Conservation (phyloP, 1,140 invertebrate species). For the Trinorchestia longiramus region DNA sequence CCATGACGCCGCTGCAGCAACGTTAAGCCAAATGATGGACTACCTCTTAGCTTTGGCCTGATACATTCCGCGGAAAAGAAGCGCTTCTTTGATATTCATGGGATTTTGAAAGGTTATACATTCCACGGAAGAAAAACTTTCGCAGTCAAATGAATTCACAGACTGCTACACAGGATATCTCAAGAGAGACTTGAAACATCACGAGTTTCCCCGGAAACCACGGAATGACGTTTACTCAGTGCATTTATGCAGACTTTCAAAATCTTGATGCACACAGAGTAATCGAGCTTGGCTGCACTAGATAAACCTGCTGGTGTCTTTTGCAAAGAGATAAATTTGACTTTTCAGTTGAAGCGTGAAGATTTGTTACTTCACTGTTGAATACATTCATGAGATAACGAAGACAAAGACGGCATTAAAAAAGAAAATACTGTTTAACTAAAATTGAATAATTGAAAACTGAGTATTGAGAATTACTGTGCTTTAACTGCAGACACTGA, state of each 20-base stretch:
- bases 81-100: background rate
- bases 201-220: background rate
- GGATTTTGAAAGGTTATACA: background rate
- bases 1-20: background rate
- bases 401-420: no score
- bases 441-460: no score
- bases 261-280: background rate
- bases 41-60: background rate
- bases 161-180: background rate
- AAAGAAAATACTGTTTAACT: no score
- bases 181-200: background rate
- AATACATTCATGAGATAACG: no score
- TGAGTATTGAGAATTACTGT: no score
- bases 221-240: background rate
- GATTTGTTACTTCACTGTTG: no score
- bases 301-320: background rate
- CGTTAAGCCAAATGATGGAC: background rate
- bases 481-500: no score
- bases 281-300: background rate
- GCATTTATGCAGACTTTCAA: background rate
- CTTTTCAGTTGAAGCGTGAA: no score
- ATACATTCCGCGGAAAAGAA: background rate
- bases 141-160: background rate
- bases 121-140: background rate
- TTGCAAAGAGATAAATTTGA: background rate